Base-by-base conservation (phyloP, 1,140 invertebrate genomes). In the Pogonomyrmex barbatus region DNA sequence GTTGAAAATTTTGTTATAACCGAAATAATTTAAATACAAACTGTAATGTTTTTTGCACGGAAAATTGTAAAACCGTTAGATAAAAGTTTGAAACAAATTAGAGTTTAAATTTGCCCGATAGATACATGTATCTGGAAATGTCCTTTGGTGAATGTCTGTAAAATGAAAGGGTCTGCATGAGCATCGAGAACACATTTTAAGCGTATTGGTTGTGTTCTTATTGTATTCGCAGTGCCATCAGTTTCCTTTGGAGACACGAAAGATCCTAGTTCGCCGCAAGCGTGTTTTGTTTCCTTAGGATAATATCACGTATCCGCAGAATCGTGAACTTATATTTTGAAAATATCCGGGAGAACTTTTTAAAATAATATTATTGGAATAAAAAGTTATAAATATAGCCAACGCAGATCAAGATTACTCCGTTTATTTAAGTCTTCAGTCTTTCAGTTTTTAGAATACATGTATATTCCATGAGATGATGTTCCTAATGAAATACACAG, bases 141-240 rank as follows among this genome's bases (percentile, higher is more conserved):
- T 33, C 1, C 10, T 12, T 0, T 14, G 4, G 30, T 39, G n/a
- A 82, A 73, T 42, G 24, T 2, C 42, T 14, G 24, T 0, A 50
- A 68, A 68, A 12, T 14, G 54, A 60, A 58, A 82, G 17, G 47
- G 17, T 6, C 39, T 17, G 10, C 50, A 52, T 30, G 56, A 58
- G 68, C 60, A 73, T 56, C 68, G 33, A n/a, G 73, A 54, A 65
- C 63, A 83, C 85, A 39, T 87, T 90, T 89, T 87, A 89, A 92
- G 91, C 78, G 78, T 85, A 91, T 91, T 86, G 90, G 70, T 54
- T 54, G 12, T 73, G 62, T 71, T 88, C 75, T 84, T 90, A 90
- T 91, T 85, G 67, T 86, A 63, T 45, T 8, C 50, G 36, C 6
- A 14, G 54, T 85, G 60, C 73, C 87, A 85, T 14, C 24, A 12